Percentiles rank a stretch among this genome's conserved stretches.
phyloP scores from a whole-genome alignment of 92 coral and sea anemone genomes.

The Palythoa heliodiscus region DNA sequence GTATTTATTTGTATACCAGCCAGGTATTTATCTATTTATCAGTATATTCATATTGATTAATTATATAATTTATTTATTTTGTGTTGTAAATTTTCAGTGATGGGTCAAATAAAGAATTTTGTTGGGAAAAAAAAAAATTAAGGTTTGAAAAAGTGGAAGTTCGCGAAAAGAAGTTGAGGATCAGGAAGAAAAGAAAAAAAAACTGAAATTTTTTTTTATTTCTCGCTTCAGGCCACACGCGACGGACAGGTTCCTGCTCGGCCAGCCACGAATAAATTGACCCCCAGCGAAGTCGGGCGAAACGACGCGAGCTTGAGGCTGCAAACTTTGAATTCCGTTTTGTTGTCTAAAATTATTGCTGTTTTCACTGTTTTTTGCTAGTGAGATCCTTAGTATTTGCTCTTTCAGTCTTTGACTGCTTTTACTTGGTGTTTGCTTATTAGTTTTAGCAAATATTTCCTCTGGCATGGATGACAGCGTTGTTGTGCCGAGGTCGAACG shows the following conservation, averaged over 20 bases:
- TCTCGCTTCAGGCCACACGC: constrained; percentile 12
- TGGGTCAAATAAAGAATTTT: no score
- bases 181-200: no score
- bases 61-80: no score
- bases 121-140: no score
- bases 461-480: constrained; percentile 84
- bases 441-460: background rate
- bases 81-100: no score
- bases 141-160: no score
- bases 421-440: background rate
- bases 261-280: constrained; percentile 71
- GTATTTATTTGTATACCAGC: no score
- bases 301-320: constrained; percentile 50
- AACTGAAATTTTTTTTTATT: background rate
- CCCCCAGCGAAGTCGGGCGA: constrained; percentile 72
- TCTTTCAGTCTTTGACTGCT: background rate
- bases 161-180: no score
- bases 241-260: constrained; percentile 30
- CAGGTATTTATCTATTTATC: no score
- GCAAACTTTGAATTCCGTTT: constrained; percentile 45
- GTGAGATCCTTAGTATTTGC: constrained; percentile 1
- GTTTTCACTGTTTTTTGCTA: background rate
- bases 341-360: background rate
- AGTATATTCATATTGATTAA: no score
- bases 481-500: constrained; percentile 96